These are phyloP conservation scores for Helobdella robusta DNA, from an alignment of 2,888 invertebrate genomes.

Conservation along the genomic window DNA sequence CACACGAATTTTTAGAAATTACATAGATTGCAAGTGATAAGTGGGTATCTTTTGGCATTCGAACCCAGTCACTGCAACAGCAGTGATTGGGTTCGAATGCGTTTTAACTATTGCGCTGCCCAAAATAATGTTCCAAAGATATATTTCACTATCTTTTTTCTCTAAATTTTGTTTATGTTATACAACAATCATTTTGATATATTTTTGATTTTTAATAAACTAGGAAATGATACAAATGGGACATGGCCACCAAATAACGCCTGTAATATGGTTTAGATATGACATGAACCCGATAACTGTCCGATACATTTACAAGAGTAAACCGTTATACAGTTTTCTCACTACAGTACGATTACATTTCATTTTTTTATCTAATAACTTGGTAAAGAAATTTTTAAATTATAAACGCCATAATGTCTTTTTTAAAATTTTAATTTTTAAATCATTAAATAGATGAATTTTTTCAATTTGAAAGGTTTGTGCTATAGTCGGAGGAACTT, in stretches of 20 bases:
- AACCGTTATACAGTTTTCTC: constrained; percentile 55
- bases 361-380: constrained; percentile 1
- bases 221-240: constrained; percentile 44
- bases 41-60: too few relatives aligned
- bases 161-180: not conserved
- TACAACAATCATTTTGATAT: too few relatives aligned
- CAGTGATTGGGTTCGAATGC: too few relatives aligned
- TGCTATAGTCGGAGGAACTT: constrained; percentile 57
- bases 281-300: constrained; percentile 57
- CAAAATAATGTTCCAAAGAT: too few relatives aligned
- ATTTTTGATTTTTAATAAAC: too few relatives aligned
- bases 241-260: constrained; percentile 50
- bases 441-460: too few relatives aligned
- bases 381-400: not conserved
- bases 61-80: too few relatives aligned
- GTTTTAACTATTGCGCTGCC: too few relatives aligned
- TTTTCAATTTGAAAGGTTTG: constrained; percentile 48
- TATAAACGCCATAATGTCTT: not conserved
- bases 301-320: constrained; percentile 52
- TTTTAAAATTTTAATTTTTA: not conserved
- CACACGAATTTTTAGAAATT: too few relatives aligned
- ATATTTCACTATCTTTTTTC: not conserved
- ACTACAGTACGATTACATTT: constrained; percentile 49
- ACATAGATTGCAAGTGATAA: too few relatives aligned
- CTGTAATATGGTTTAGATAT: constrained; percentile 57